phyloP scores from a whole-genome alignment of 2,113 vertebrate species.

The Edolisoma coerulescens region DNA sequence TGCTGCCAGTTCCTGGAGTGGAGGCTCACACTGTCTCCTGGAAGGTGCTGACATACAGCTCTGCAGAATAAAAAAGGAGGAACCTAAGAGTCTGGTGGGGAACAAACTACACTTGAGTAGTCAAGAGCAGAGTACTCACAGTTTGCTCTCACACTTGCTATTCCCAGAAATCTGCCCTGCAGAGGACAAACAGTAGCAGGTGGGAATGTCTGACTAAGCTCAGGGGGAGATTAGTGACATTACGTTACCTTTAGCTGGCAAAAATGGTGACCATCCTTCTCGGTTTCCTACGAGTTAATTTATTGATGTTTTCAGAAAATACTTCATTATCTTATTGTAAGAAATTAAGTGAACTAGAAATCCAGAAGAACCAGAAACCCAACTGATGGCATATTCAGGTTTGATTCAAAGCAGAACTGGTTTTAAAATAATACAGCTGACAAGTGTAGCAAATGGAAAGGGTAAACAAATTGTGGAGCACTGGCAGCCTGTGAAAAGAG shows the following conservation, averaged over 20 bases:
- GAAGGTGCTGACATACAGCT: not conserved
- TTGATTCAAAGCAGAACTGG: not conserved
- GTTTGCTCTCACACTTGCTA: not conserved
- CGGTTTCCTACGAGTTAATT: not conserved
- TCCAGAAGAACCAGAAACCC: not conserved
- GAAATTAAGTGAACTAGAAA: not conserved
- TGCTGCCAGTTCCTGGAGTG: not conserved
- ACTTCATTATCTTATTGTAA: not conserved
- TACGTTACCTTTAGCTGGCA: not conserved
- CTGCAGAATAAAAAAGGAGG: not conserved
- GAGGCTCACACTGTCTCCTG: not conserved
- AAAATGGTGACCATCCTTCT: not conserved
- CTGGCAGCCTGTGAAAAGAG: not conserved
- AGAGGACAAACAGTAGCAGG: constrained; percentile 20
- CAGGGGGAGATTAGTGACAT: not conserved
- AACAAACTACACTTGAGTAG: not conserved
- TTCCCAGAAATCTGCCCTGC: not conserved
- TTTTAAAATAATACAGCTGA: not conserved
- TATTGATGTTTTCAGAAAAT: not conserved
- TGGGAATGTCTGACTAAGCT: not conserved
- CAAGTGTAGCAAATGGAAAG: not conserved
- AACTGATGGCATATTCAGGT: not conserved
- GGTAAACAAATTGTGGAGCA: not conserved
- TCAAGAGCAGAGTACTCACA: not conserved
- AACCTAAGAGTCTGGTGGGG: not conserved